Evolutionary conservation across 2,113 vertebrate species (phyloP), one percentile per base, ranked within the genome.

Genomic region (cat (Felis catus)): DNA sequence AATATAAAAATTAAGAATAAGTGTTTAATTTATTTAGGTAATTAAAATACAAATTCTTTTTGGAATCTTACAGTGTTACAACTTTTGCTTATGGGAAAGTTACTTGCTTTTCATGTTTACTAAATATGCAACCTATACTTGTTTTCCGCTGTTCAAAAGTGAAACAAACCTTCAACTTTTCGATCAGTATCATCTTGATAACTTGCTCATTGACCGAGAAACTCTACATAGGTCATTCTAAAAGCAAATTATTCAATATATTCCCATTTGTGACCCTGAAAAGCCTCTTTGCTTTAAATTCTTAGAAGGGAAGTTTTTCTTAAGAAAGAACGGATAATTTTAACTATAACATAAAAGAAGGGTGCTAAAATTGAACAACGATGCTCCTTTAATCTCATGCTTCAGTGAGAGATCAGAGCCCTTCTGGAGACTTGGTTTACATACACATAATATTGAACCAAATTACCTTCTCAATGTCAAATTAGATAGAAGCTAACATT

Each of bases 211-310:
- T 58, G n/a, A 63, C 33, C 31, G 11, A 94, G 15, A 95, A 97
- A 58, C 41, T 90, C 63, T 87, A 94, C 92, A 51, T 87, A 94
- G 3, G 12, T 93, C 12, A 87, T 82, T 91, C 95, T 80, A 74
- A 89, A 97, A 93, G 73, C 19, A 95, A 94, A 5, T 66, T 86
- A 73, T 92, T 93, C 91, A 65, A 21, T 97, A 18, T 85, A 71
- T 89, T 91, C 61, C 48, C 29, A 21, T 80, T n/a, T 78, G 14
- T 91, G 55, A 82, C 53, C 13, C 25, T 91, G 53, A 87, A 95
- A 95, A 95, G 3, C 36, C 27, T 74, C 70, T 33, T 87, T 68
- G n/a, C 29, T 97, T 79, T 90, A 91, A 96, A 71, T 86, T 87
- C 80, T 89, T 92, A 36, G 16, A 74, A 96, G 13, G 39, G 39